Conservation (phyloP, 2,888 invertebrate species). For the Cistogaster globosa region DNA sequence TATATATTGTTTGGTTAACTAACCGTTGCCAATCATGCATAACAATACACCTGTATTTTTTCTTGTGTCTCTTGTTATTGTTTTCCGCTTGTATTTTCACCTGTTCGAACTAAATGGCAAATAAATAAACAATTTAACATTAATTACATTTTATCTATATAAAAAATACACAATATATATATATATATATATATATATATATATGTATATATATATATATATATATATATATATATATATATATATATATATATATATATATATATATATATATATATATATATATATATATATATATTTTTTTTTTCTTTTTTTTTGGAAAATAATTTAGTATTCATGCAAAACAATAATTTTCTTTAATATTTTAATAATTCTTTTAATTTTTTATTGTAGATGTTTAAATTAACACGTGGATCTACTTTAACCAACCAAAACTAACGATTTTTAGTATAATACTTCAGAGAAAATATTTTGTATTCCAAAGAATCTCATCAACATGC, state of each 20-base stretch:
- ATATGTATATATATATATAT: too few relatives aligned
- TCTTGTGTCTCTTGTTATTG: neutral
- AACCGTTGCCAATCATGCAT: conserved; percentile 53
- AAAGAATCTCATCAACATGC: conserved; percentile 49
- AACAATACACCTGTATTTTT: conserved; percentile 59
- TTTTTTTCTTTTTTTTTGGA: too few relatives aligned
- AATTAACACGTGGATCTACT: conserved; percentile 9
- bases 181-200: too few relatives aligned
- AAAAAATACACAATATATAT: neutral
- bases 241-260: too few relatives aligned
- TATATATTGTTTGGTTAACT: conserved; percentile 67
- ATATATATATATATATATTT: too few relatives aligned
- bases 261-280: too few relatives aligned
- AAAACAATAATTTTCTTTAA: neutral
- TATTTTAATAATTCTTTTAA: neutral
- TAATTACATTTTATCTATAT: neutral
- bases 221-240: too few relatives aligned
- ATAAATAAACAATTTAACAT: conserved; percentile 8
- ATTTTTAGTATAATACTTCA: conserved; percentile 13
- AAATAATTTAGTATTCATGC: too few relatives aligned
- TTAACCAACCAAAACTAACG: neutral
- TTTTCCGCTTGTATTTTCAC: conserved; percentile 5
- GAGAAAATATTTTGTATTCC: neutral
- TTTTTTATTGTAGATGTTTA: conserved; percentile 26
- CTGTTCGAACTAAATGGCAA: conserved; percentile 3